Percentiles rank a stretch among this genome's conserved stretches.
Conservation (phyloP, 2,888 invertebrate species). For the Halictus ligatus region DNA sequence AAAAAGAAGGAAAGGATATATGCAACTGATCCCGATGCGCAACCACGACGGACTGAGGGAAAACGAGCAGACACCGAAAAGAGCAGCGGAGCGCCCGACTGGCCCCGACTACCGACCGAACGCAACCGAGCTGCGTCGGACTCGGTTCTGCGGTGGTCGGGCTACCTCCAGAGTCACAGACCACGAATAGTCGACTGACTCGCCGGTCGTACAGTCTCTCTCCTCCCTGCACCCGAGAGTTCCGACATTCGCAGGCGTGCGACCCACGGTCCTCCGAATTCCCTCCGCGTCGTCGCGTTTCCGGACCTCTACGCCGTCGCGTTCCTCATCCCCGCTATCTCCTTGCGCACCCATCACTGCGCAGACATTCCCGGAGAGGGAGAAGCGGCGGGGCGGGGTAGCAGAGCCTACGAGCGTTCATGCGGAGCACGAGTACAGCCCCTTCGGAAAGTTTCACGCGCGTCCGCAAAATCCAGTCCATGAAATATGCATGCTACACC, state of each 20-base stretch:
- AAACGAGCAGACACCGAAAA: slow-evolving; percentile 62
- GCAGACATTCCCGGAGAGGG: background rate
- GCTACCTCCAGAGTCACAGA: slow-evolving; percentile 75
- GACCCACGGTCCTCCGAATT: slow-evolving; percentile 30
- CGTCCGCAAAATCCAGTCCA: background rate
- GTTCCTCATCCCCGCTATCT: slow-evolving; percentile 10
- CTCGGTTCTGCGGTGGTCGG: slow-evolving; percentile 75
- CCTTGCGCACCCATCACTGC: background rate
- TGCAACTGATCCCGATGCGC: slow-evolving; percentile 68
- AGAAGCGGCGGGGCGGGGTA: background rate
- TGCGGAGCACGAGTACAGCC: background rate
- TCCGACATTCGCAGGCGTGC: slow-evolving; percentile 51
- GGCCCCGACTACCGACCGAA: slow-evolving; percentile 73
- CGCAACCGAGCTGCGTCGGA: slow-evolving; percentile 74
- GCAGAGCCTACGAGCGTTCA: background rate
- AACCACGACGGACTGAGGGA: slow-evolving; percentile 71
- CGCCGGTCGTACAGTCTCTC: slow-evolving; percentile 55
- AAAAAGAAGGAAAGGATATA: slow-evolving; percentile 28
- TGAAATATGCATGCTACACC: background rate
- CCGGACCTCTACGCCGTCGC: slow-evolving; percentile 10
- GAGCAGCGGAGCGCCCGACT: slow-evolving; percentile 68
- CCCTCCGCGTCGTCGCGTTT: slow-evolving; percentile 20
- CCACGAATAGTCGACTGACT: slow-evolving; percentile 75
- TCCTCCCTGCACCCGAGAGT: slow-evolving; percentile 55
- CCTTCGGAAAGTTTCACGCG: background rate